phyloP scores from a whole-genome alignment of 2,113 vertebrate species.

The Brachypodius melanocephalos region DNA sequence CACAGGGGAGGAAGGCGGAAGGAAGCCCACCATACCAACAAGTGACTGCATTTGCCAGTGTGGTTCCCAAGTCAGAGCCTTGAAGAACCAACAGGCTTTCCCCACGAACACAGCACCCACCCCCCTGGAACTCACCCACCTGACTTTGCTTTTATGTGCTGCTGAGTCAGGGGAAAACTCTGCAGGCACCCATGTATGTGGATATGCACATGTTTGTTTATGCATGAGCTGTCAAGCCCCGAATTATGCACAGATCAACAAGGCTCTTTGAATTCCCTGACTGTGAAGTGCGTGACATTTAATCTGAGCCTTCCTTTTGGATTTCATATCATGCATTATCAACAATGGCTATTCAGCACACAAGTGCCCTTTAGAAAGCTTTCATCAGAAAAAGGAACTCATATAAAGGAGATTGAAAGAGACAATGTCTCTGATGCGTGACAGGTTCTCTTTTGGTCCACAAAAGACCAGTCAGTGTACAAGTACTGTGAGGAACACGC shows the following conservation, averaged over 20 bases:
- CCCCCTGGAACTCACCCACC: background rate
- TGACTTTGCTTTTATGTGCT: background rate
- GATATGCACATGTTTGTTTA: background rate
- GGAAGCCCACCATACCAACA: background rate
- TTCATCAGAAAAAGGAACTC: background rate
- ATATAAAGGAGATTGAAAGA: background rate
- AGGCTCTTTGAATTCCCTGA: background rate
- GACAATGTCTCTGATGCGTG: background rate
- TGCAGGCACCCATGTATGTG: background rate
- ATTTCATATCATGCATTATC: constrained; percentile 15
- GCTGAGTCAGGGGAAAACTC: background rate
- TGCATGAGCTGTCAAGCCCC: constrained; percentile 13
- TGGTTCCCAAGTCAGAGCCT: background rate
- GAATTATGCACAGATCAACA: constrained; percentile 1
- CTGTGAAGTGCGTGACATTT: constrained; percentile 18
- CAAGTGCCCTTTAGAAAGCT: constrained; percentile 28
- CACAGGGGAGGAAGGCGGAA: background rate
- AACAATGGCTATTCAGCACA: constrained; percentile 5
- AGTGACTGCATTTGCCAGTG: background rate
- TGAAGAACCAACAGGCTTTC: background rate
- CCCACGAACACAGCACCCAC: background rate
- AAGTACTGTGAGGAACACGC: background rate
- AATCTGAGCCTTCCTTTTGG: background rate
- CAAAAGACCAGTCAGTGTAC: background rate
- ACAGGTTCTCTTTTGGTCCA: background rate